A percentile compares a stretch with the other conserved stretches of the same genome.
phyloP scores from a whole-genome alignment of 2,797 vertebrate genomes.

The Rhinogobio ventralis region DNA sequence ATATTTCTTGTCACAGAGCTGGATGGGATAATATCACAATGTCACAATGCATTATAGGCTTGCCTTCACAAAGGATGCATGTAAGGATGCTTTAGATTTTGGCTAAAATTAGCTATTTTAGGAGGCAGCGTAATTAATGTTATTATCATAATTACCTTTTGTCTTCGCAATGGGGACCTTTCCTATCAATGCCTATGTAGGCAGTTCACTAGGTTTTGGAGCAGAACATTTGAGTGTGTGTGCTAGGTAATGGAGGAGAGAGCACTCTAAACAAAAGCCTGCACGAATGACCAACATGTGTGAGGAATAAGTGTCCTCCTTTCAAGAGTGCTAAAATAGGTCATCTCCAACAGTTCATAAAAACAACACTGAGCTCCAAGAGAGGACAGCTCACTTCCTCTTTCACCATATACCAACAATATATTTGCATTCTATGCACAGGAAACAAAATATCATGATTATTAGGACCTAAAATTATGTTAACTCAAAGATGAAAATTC shows the following conservation, averaged over 20 bases:
- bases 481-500: not conserved
- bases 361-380: conserved; percentile 50
- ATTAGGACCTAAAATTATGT: not conserved
- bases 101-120: not conserved
- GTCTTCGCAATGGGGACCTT: not conserved
- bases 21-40: not conserved
- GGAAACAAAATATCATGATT: not conserved
- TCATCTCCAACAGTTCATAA: conserved; percentile 59
- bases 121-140: conserved; percentile 4
- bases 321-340: conserved; percentile 62
- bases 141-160: conserved; percentile 15
- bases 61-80: not conserved
- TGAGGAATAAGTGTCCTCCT: conserved; percentile 57
- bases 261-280: conserved; percentile 48
- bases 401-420: conserved; percentile 37
- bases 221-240: not conserved
- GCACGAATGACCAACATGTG: conserved; percentile 52
- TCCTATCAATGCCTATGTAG: not conserved
- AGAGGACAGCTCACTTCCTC: conserved; percentile 60
- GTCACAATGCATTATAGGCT: not conserved
- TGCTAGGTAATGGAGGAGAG: conserved; percentile 25
- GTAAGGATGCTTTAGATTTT: not conserved
- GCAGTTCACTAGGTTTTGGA: not conserved
- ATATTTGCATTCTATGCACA: conserved; percentile 33
- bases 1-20: not conserved